Percentiles rank a stretch among this genome's conserved stretches.
These are phyloP conservation scores for Arizona elegans DNA, from an alignment of 2,113 vertebrate genomes.

Conservation along the genomic window DNA sequence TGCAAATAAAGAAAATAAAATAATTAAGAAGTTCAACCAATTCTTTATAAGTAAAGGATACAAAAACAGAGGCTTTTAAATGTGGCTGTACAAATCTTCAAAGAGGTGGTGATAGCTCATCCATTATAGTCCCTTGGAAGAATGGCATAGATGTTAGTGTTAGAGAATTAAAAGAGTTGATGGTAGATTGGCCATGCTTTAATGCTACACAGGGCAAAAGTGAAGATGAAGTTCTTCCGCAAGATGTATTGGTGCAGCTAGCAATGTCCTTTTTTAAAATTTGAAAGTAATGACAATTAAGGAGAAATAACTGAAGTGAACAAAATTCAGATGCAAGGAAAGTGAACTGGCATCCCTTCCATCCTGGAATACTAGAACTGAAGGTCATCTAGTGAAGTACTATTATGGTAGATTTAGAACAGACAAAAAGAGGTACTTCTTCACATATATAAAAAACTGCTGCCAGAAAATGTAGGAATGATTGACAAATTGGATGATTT, in stretches of 20 bases:
- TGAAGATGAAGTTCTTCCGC: neutral
- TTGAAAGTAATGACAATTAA: neutral
- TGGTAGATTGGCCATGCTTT: neutral
- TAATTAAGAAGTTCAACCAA: neutral
- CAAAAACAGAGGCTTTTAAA: neutral
- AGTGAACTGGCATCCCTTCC: neutral
- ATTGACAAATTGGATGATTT: neutral
- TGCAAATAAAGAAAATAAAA: neutral
- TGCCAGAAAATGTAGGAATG: neutral
- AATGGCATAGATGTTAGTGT: neutral
- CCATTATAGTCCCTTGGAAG: neutral
- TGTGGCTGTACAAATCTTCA: neutral
- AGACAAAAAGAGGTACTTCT: neutral
- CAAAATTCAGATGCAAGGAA: neutral
- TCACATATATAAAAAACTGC: neutral
- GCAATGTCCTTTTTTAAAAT: neutral
- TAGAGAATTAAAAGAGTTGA: neutral
- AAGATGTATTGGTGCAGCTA: neutral
- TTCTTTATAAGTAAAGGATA: neutral
- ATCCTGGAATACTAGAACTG: neutral
- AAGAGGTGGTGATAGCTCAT: neutral
- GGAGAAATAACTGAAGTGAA: neutral
- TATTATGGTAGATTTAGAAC: neutral
- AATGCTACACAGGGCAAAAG: neutral
- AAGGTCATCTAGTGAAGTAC: neutral